Evolutionary conservation across 1,140 invertebrate genomes (phyloP).

Genomic region (Papilio machaon): DNA sequence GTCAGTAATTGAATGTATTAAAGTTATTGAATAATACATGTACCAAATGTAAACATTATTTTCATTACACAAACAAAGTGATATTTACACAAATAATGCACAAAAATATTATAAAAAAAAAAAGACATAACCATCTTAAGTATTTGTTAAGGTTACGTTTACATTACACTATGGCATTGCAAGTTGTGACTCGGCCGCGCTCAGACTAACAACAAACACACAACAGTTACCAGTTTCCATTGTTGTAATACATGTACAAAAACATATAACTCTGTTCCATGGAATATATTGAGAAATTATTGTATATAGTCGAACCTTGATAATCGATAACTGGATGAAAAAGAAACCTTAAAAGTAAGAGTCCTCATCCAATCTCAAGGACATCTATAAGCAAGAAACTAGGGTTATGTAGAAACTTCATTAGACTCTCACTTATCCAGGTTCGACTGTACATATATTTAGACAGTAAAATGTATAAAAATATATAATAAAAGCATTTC

Average conservation of each 20-base stretch:
- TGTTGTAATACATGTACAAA: neutral
- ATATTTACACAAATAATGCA: constrained; percentile 70
- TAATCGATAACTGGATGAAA: too few species aligned
- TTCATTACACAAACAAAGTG: constrained; percentile 44
- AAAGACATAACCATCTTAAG: constrained; percentile 67
- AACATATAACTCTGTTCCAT: neutral
- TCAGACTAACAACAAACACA: too few species aligned
- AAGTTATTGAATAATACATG: constrained; percentile 1
- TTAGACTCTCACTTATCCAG: too few species aligned
- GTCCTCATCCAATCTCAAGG: too few species aligned
- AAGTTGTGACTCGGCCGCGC: constrained; percentile 49
- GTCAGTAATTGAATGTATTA: neutral
- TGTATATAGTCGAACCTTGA: too few species aligned
- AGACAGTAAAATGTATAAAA: constrained; percentile 13
- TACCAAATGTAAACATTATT: constrained; percentile 15
- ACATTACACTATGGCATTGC: constrained; percentile 18
- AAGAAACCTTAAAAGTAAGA: too few species aligned
- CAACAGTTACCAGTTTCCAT: neutral
- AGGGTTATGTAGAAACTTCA: too few species aligned
- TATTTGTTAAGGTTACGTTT: constrained; percentile 63
- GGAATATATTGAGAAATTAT: too few species aligned
- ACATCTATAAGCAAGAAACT: too few species aligned
- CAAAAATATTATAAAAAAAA: constrained; percentile 64
- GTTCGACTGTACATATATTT: neutral
- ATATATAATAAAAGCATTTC: constrained; percentile 1